These are phyloP conservation scores for Phyllopteryx taeniolatus DNA, from an alignment of 2,113 vertebrate species.

Conservation along the genomic window DNA sequence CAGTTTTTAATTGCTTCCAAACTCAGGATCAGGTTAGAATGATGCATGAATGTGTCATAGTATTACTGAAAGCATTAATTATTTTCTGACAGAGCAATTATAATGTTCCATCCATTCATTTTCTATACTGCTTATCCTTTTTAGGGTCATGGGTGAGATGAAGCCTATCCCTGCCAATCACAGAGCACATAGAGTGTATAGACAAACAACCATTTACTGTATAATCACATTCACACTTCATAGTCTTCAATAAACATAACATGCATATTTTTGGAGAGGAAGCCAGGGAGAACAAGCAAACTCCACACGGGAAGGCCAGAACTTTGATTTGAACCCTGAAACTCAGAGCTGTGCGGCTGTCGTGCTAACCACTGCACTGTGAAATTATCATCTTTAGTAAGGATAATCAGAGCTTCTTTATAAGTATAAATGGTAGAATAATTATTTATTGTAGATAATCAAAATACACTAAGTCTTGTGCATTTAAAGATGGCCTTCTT, in stretches of 20 bases:
- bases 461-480: not conserved
- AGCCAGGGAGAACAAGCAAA: too few species aligned
- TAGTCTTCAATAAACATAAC: too few species aligned
- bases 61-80: not conserved
- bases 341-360: not conserved
- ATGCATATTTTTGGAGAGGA: too few species aligned
- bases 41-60: conserved; percentile 28
- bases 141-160: not conserved
- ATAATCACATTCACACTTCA: conserved; percentile 12
- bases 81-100: not conserved
- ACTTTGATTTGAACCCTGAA: not conserved
- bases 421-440: not conserved
- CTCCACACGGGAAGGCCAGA: too few species aligned
- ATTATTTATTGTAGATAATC: not conserved
- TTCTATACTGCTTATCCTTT: not conserved
- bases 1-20: conserved; percentile 50
- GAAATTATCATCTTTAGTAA: conserved; percentile 12
- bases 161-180: not conserved
- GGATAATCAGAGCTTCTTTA: conserved; percentile 22
- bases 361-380: not conserved
- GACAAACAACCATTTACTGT: not conserved
- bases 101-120: conserved; percentile 3
- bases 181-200: not conserved
- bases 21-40: conserved; percentile 26
- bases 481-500: not conserved